Evolutionary conservation across 2,888 invertebrate genomes (phyloP), one percentile per base, ranked within the genome.

Genomic region (Dorcus hopei): DNA sequence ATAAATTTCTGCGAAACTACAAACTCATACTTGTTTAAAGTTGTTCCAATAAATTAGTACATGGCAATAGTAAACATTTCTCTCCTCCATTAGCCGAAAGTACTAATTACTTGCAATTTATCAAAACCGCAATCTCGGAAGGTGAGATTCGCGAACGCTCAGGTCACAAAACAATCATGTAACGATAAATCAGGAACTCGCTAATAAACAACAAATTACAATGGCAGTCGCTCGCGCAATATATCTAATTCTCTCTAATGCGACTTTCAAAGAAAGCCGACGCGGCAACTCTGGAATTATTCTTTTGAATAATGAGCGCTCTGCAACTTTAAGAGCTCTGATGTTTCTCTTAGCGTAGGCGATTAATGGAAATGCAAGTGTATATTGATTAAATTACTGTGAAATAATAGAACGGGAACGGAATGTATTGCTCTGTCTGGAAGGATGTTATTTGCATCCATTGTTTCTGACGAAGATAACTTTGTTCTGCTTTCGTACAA

Each of bases 281-380:
- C 45, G 45, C 45, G 19, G 45, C 45, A 19, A 45, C 45, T 45
- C 45, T 45, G 45, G 45, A 45, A 45, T 45, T 45, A 45, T 45
- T 45, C 45, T 45, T 45, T 45, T 45, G 45, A 45, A 45, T 45
- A 45, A 45, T 45, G 16, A 45, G 45, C 19, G 11, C 45, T 45
- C 11, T 45, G 45, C 45, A 45, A 45, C 45, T 45, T 14, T 19
- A 19, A 45, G 45, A 8, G 14, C 45, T 45, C 45, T 19, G 45
- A 45, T 11, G 11, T 45, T 45, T 45, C 45, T 45, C 11, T 8
- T 26, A 14, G 11, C 45, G 45, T 45, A 45, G 45, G 45, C 45
- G 45, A 19, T 45, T 8, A 45, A 45, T 45, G 19, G 45, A 45
- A 45, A 16, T 14, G 45, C 45, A 45, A 26, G 26, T 26, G 45